These are phyloP conservation scores for Alligator mississippiensis DNA, from an alignment of 2,113 vertebrate species.

Conservation along the genomic window DNA sequence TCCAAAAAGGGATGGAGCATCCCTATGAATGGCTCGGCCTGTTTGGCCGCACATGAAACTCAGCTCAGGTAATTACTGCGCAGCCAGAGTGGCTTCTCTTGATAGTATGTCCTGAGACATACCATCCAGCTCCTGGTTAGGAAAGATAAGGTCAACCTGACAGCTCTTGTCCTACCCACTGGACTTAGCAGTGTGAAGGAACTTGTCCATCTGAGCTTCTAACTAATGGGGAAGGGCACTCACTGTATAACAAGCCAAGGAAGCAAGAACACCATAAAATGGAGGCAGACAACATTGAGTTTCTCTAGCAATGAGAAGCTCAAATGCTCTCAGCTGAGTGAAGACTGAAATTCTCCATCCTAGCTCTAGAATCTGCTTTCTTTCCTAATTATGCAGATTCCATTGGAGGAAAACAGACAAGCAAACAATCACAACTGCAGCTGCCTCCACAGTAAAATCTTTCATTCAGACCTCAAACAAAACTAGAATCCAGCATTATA, in stretches of 20 bases:
- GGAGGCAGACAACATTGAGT: not conserved
- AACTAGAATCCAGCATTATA: not conserved
- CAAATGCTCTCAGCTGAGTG: not conserved
- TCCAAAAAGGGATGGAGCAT: too few relatives aligned
- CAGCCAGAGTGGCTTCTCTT: not conserved
- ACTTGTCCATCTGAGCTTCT: not conserved
- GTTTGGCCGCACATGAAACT: not conserved
- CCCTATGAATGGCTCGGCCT: not conserved
- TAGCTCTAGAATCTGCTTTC: not conserved
- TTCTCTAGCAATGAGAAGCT: not conserved
- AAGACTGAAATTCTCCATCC: not conserved
- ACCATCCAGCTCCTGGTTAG: too few relatives aligned
- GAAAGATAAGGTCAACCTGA: not conserved
- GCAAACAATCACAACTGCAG: constrained; percentile 19
- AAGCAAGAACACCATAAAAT: not conserved
- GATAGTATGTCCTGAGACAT: too few relatives aligned
- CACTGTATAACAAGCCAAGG: not conserved
- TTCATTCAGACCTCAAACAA: not conserved
- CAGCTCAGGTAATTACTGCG: not conserved
- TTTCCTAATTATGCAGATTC: not conserved
- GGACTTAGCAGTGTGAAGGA: not conserved
- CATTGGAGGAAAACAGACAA: constrained; percentile 8
- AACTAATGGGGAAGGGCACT: not conserved
- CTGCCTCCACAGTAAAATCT: not conserved
- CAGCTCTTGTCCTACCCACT: not conserved